These are phyloP conservation scores for Platygyra sinensis DNA, from an alignment of 64 coral and sea anemone genomes.

Conservation along the genomic window DNA sequence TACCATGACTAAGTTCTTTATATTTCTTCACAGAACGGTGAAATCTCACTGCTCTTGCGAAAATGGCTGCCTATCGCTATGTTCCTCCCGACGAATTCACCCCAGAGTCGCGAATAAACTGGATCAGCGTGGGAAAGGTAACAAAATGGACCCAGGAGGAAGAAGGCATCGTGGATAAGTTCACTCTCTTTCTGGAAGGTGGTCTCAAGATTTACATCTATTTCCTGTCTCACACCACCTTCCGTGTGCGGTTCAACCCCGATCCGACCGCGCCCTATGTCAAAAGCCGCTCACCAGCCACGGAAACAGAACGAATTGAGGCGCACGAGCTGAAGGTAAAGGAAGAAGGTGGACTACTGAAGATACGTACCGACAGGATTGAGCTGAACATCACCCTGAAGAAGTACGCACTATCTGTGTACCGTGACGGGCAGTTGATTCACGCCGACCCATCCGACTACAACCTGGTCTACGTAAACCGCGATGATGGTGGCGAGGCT, in stretches of 20 bases:
- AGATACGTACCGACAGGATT: constrained; percentile 50
- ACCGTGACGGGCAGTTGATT: constrained; percentile 63
- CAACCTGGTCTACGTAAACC: constrained; percentile 59
- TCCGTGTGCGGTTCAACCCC: constrained; percentile 80
- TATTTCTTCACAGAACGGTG: background rate
- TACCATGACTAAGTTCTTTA: background rate
- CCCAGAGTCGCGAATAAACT: constrained; percentile 59
- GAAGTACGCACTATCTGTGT: constrained; percentile 74
- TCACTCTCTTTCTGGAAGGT: constrained; percentile 62
- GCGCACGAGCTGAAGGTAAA: constrained; percentile 45
- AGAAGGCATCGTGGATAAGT: constrained; percentile 76
- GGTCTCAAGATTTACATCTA: constrained; percentile 72
- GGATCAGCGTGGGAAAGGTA: constrained; percentile 50
- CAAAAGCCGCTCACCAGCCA: constrained; percentile 72
- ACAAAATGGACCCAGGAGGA: constrained; percentile 67
- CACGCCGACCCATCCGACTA: constrained; percentile 69
- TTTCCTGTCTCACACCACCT: constrained; percentile 52
- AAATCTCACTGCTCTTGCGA: background rate
- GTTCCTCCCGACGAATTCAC: constrained; percentile 78
- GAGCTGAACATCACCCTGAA: constrained; percentile 40
- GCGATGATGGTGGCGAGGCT: constrained; percentile 45
- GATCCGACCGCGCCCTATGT: constrained; percentile 62
- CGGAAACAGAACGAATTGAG: constrained; percentile 75
- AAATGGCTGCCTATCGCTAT: constrained; percentile 62
- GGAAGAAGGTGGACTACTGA: constrained; percentile 33